phyloP scores from a whole-genome alignment of 2,888 invertebrate genomes.

The Spodoptera littoralis region DNA sequence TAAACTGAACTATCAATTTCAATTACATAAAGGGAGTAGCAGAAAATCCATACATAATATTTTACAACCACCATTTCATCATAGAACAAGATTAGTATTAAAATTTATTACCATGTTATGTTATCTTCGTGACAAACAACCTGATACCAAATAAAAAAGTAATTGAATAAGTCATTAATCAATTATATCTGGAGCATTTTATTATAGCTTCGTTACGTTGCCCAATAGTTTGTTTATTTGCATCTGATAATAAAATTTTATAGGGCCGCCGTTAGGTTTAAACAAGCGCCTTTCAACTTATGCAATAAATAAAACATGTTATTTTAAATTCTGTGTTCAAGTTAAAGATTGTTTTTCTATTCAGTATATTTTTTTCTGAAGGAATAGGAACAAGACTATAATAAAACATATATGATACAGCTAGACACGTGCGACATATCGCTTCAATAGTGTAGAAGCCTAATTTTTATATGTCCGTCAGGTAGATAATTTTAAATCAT shows the following conservation, averaged over 20 bases:
- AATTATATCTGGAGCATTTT: conserved; percentile 72
- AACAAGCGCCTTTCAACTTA: conserved; percentile 29
- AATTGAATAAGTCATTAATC: conserved; percentile 65
- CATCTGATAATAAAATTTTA: conserved; percentile 59
- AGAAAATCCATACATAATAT: neutral
- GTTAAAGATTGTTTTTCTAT: conserved; percentile 21
- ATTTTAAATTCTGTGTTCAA: conserved; percentile 27
- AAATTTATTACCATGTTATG: conserved; percentile 52
- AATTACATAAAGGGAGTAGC: no score
- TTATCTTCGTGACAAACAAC: conserved; percentile 55
- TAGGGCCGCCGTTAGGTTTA: conserved; percentile 13
- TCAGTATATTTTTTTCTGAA: neutral
- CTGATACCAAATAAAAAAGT: conserved; percentile 49
- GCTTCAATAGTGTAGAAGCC: no score
- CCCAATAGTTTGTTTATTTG: conserved; percentile 62
- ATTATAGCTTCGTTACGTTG: conserved; percentile 66
- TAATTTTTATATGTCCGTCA: no score
- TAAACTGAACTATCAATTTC: no score
- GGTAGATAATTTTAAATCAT: no score
- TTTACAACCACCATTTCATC: conserved; percentile 8
- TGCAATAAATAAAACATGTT: conserved; percentile 36
- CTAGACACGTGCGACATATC: no score
- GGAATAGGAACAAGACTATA: no score
- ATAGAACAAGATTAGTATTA: conserved; percentile 9
- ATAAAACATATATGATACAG: no score